phyloP scores from a whole-genome alignment of 2,113 vertebrate genomes.

The Tenebrosternarchus preto region DNA sequence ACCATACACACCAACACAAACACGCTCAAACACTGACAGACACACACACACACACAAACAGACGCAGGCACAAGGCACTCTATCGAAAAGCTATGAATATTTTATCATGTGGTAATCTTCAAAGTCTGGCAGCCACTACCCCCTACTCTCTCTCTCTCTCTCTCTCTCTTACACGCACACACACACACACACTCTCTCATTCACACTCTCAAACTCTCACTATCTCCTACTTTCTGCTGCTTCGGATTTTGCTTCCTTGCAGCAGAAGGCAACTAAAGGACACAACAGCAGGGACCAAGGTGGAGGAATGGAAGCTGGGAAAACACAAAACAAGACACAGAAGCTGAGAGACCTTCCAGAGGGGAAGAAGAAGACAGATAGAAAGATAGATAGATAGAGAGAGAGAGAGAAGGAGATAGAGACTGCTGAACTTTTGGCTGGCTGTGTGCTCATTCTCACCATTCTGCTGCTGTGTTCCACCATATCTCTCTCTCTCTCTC shows the following conservation, averaged over 20 bases:
- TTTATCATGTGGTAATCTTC: constrained; percentile 62
- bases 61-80: constrained; percentile 26
- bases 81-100: constrained; percentile 62
- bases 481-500: constrained; percentile 1
- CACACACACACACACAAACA: constrained; percentile 3
- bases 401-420: not conserved
- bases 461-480: constrained; percentile 16
- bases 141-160: not conserved
- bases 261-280: no score
- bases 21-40: no score
- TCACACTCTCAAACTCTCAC: no score
- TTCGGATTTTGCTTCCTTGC: no score
- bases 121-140: constrained; percentile 53
- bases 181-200: no score
- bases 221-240: no score
- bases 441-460: constrained; percentile 25
- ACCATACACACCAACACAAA: not conserved
- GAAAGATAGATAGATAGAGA: not conserved
- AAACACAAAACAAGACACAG: constrained; percentile 10
- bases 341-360: not conserved
- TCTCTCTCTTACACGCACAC: not conserved
- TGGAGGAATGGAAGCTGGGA: not conserved
- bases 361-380: constrained; percentile 22
- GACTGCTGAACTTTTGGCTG: constrained; percentile 24
- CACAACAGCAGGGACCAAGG: no score